Evolutionary conservation across 2,888 invertebrate species (phyloP), one percentile per base, ranked within the genome.

Genomic region (Cerceris rybyensis): DNA sequence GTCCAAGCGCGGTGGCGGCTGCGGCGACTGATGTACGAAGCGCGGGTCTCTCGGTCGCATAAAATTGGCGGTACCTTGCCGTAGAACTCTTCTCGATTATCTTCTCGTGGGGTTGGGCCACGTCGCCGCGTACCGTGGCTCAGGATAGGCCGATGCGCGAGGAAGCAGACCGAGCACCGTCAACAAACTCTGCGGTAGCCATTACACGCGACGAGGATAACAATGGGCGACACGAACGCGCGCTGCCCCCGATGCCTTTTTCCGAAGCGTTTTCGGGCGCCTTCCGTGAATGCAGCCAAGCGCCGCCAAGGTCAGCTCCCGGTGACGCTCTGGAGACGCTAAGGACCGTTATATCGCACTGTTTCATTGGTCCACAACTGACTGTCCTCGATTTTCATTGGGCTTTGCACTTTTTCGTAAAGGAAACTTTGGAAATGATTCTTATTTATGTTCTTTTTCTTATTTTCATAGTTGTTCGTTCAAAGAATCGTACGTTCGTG

Each of bases 141-240:
- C 81, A 67, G 61, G 82, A 72, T 80, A 84, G 81, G 75, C 85
- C 83, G 80, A 79, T 82, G 64, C 81, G 75, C 84, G 82, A 82
- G 80, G 76, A 78, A 76, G 63, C 75, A 82, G 83, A 87, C 81
- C 83, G 80, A 86, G 73, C 82, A 88, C 86, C 89, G 86, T 88
- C 89, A 89, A 90, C 90, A 88, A 90, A 89, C 88, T 88, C 84
- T 76, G 70, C 84, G 88, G 90, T 88, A 82, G 90, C 90, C 90
- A 90, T 90, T 90, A 90, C 90, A 87, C 88, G 87, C 90, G 88
- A 90, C 90, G 88, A 90, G 90, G 90, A 90, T 88, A 89, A 90
- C 90, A 90, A 90, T 90, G 90, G 88, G 85, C 88, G 90, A 84
- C 85, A 87, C 88, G 86, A 88, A 88, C 83, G 83, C 86, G 86